Percentiles rank a stretch among this genome's conserved stretches.
These are phyloP conservation scores for Choristoneura rosaceana DNA, from an alignment of 2,888 invertebrate species.

Conservation along the genomic window DNA sequence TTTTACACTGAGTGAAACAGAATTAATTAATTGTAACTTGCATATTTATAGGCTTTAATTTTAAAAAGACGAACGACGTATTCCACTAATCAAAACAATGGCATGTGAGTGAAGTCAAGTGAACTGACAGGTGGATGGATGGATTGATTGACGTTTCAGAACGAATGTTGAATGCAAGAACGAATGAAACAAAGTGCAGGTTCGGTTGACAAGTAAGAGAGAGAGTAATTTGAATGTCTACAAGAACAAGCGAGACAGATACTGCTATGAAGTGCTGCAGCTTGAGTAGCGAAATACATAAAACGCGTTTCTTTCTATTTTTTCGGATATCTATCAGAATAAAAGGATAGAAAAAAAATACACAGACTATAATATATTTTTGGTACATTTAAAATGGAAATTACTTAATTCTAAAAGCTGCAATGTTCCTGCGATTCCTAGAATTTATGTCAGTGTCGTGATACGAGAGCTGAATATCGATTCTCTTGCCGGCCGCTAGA, in stretches of 20 bases:
- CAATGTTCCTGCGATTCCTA: conserved; percentile 5
- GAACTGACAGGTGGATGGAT: conserved; percentile 27
- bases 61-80: background rate
- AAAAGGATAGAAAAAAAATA: background rate
- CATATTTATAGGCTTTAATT: background rate
- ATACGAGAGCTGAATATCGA: conserved; percentile 60
- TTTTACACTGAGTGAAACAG: background rate
- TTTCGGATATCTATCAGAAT: background rate
- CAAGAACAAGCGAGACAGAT: conserved; percentile 17
- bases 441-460: conserved; percentile 26
- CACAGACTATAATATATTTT: no score
- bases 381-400: no score
- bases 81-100: conserved; percentile 1
- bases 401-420: no score
- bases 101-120: conserved; percentile 15
- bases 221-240: background rate
- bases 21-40: background rate
- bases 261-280: conserved; percentile 12
- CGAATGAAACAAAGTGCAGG: conserved; percentile 27
- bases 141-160: conserved; percentile 21
- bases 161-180: conserved; percentile 37
- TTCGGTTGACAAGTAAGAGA: conserved; percentile 1
- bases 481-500: conserved; percentile 76
- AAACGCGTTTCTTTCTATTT: conserved; percentile 11
- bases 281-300: conserved; percentile 11